phyloP scores from a whole-genome alignment of 2,888 invertebrate genomes.

The Nematopogon swammerdamellus region DNA sequence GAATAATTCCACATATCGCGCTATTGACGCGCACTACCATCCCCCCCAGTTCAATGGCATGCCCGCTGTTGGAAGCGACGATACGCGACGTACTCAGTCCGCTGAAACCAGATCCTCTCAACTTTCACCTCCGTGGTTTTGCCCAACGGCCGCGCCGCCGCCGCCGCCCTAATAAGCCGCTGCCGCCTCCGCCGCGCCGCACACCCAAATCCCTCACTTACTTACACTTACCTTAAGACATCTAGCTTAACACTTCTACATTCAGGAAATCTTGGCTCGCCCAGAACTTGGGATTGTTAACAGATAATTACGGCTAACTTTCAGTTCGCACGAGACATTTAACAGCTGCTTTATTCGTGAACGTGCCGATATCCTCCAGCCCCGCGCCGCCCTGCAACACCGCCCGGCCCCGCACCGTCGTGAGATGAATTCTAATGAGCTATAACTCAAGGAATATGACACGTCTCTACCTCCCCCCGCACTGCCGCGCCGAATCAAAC shows the following conservation, averaged over 20 bases:
- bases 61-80: too few species aligned
- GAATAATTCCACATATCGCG: too few species aligned
- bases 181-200: too few species aligned
- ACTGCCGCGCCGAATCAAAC: neutral
- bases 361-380: constrained; percentile 29
- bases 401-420: neutral
- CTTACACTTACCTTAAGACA: too few species aligned
- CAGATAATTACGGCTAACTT: constrained; percentile 55
- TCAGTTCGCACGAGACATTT: constrained; percentile 54
- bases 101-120: too few species aligned
- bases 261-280: neutral
- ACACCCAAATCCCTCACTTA: too few species aligned
- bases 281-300: constrained; percentile 50
- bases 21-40: too few species aligned
- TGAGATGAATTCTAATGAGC: neutral
- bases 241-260: neutral
- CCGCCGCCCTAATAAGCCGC: too few species aligned
- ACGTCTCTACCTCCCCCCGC: neutral
- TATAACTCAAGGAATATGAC: neutral
- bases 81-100: too few species aligned
- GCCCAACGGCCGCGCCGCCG: too few species aligned
- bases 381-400: neutral
- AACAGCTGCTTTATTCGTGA: constrained; percentile 54
- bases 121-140: too few species aligned
- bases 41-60: too few species aligned